These are phyloP conservation scores for Turritopsis rubra DNA, from an alignment of 30 jellyfish, hydroid and myxozoan species.

Conservation along the genomic window DNA sequence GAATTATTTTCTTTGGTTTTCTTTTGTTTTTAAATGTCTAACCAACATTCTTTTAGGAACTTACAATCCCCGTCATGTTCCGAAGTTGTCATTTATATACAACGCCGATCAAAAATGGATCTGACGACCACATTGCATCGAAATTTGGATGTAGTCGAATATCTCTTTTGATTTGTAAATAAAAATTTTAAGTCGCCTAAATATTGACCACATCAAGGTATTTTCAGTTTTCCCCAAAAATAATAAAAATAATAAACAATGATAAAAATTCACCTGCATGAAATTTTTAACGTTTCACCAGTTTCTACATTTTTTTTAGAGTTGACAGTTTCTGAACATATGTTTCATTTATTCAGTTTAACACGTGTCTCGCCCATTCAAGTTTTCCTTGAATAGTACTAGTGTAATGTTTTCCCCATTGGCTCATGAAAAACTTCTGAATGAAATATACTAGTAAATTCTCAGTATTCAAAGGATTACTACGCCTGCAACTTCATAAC, in stretches of 20 bases:
- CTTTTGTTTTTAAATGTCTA: neutral
- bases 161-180: neutral
- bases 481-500: neutral
- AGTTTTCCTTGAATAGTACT: neutral
- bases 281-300: too few relatives aligned
- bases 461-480: neutral
- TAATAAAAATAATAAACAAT: too few relatives aligned
- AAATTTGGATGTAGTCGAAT: neutral
- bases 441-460: neutral
- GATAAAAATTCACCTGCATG: neutral
- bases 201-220: neutral
- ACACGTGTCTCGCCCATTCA: neutral
- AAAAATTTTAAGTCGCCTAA: neutral
- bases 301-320: neutral
- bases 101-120: conserved; percentile 79
- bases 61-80: conserved; percentile 56
- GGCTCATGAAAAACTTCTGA: neutral
- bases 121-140: neutral
- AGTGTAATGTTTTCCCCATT: neutral
- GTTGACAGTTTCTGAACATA: neutral
- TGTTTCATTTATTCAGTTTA: neutral
- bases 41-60: conserved; percentile 56
- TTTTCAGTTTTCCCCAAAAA: neutral
- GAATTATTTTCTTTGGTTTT: too few relatives aligned
- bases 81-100: conserved; percentile 73